A percentile compares a stretch with the other conserved stretches of the same genome.
These are phyloP conservation scores for Melanogrammus aeglefinus DNA, from an alignment of 2,797 vertebrate genomes.

Conservation along the genomic window DNA sequence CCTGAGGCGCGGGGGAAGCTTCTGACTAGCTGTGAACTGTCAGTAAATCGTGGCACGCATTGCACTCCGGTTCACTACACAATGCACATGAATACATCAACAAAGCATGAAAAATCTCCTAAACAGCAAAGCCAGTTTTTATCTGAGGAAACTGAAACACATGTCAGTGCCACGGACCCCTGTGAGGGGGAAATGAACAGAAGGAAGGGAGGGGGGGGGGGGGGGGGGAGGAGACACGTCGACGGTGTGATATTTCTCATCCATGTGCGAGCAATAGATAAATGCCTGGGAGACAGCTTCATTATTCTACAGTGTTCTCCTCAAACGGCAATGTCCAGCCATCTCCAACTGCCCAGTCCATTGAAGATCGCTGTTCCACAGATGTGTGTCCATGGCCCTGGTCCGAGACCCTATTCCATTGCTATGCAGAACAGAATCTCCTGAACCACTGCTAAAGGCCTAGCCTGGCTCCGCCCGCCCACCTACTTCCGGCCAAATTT, in stretches of 20 bases:
- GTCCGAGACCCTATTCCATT: not conserved
- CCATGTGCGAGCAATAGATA: not conserved
- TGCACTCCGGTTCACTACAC: not conserved
- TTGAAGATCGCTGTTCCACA: not conserved
- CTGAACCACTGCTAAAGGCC: not conserved
- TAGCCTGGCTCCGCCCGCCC: no score
- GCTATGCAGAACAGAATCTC: not conserved
- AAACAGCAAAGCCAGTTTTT: not conserved
- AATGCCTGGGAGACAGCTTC: not conserved
- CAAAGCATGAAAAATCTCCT: not conserved
- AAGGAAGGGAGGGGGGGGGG: not conserved
- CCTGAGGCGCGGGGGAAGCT: not conserved
- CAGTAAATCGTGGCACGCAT: not conserved
- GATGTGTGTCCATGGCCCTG: not conserved
- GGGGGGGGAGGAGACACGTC: not conserved
- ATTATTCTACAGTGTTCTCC: not conserved
- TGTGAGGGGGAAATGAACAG: not conserved
- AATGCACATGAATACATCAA: not conserved
- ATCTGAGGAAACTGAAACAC: not conserved
- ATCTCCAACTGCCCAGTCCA: not conserved
- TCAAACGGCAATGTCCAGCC: not conserved
- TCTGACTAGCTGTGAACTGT: not conserved
- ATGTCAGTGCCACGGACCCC: not conserved
- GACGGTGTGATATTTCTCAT: not conserved
- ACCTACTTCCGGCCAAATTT: no score